Evolutionary conservation across 2,113 vertebrate species (phyloP).

Genomic region (Chloropsis hardwickii): DNA sequence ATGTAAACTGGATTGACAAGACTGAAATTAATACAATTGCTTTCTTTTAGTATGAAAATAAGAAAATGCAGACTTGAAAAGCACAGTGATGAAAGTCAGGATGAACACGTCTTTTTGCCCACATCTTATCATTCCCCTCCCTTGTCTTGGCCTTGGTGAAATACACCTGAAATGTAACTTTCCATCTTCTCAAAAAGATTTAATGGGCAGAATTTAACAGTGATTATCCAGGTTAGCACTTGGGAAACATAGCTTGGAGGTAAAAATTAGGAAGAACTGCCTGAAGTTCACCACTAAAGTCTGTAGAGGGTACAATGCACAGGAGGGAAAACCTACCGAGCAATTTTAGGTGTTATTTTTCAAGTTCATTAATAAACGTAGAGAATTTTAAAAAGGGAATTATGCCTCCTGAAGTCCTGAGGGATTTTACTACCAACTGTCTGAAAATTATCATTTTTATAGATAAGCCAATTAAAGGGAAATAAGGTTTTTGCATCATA

Average conservation of each 20-base stretch:
- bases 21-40: background rate
- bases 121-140: background rate
- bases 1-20: background rate
- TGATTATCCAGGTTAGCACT: conserved; percentile 14
- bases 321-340: background rate
- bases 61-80: background rate
- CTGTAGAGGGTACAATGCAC: conserved; percentile 28
- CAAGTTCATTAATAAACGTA: conserved; percentile 63
- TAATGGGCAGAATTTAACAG: conserved; percentile 10
- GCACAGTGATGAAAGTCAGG: background rate
- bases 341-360: conserved; percentile 57
- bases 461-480: conserved; percentile 67
- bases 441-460: conserved; percentile 66
- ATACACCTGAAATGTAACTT: background rate
- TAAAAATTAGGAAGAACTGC: conserved; percentile 39
- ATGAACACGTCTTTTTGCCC: background rate
- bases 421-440: conserved; percentile 58
- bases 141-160: background rate
- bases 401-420: conserved; percentile 55
- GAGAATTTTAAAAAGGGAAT: conserved; percentile 63
- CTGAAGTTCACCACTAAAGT: background rate
- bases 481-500: conserved; percentile 49
- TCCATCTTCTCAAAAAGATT: background rate
- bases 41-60: background rate
- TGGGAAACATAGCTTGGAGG: background rate